Conservation (phyloP, 2,888 invertebrate genomes). For the Pseudeuparius sepicola region DNA sequence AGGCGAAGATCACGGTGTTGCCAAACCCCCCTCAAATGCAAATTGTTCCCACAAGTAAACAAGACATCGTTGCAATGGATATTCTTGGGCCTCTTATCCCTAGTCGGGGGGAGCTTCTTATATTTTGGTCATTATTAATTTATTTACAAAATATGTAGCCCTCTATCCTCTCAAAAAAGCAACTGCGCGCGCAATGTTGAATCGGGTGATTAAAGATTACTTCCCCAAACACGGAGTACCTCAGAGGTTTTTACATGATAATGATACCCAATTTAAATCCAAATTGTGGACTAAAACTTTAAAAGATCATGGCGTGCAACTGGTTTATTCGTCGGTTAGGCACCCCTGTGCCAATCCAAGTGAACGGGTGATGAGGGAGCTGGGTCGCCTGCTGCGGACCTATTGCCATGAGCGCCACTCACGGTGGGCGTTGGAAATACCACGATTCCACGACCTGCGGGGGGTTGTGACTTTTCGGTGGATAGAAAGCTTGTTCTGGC, state of each 20-base stretch:
- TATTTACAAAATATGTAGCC: slow-evolving; percentile 22
- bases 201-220: too few species aligned
- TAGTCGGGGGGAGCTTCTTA: slow-evolving; percentile 16
- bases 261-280: slow-evolving; percentile 23
- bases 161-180: slow-evolving; percentile 18
- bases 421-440: too few species aligned
- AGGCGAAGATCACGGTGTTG: too few species aligned
- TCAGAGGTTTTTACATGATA: too few species aligned
- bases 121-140: slow-evolving; percentile 23
- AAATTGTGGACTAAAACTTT: slow-evolving; percentile 17
- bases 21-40: too few species aligned
- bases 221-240: too few species aligned
- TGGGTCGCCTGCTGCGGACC: slow-evolving; percentile 4
- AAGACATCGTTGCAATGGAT: slow-evolving; percentile 20
- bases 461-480: too few species aligned
- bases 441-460: too few species aligned
- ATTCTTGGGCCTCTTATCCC: slow-evolving; percentile 21
- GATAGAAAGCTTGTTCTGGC: too few species aligned
- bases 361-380: slow-evolving; percentile 13
- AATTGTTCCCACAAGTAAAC: slow-evolving; percentile 10
- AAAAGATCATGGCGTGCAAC: background rate
- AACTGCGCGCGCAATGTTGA: too few species aligned
- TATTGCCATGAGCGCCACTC: slow-evolving; percentile 7
- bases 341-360: slow-evolving; percentile 18
- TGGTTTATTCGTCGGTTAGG: slow-evolving; percentile 13